Conservation (phyloP, 2,113 vertebrate genomes). For the Raja brachyura region DNA sequence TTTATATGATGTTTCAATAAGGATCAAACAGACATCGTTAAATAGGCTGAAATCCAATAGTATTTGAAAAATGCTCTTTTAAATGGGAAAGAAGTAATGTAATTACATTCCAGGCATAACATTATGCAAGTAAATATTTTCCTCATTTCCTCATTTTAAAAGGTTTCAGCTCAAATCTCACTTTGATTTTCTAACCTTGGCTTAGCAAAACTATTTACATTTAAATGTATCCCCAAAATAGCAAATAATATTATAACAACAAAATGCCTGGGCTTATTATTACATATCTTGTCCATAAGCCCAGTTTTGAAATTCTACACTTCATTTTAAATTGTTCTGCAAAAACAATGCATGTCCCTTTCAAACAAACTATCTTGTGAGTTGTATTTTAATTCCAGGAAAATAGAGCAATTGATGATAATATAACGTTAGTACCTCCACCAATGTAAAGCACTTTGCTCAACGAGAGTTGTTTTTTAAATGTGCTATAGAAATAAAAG, state of each 20-base stretch:
- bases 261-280: not conserved
- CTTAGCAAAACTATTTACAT: not conserved
- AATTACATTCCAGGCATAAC: not conserved
- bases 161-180: not conserved
- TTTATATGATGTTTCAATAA: not conserved
- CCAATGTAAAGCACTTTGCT: no score
- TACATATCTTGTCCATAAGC: not conserved
- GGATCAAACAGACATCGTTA: not conserved
- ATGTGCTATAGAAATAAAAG: no score
- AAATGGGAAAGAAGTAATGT: not conserved
- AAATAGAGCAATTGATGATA: not conserved
- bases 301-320: not conserved
- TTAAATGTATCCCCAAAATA: not conserved
- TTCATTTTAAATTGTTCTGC: not conserved
- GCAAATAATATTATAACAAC: not conserved
- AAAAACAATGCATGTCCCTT: no score
- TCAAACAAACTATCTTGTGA: not conserved
- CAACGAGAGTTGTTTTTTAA: no score
- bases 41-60: not conserved
- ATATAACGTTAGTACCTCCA: no score
- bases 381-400: not conserved
- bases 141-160: not conserved
- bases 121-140: not conserved
- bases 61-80: not conserved
- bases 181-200: not conserved